These are phyloP conservation scores for Amiota mariae DNA, from an alignment of 2,888 invertebrate genomes.

Conservation along the genomic window DNA sequence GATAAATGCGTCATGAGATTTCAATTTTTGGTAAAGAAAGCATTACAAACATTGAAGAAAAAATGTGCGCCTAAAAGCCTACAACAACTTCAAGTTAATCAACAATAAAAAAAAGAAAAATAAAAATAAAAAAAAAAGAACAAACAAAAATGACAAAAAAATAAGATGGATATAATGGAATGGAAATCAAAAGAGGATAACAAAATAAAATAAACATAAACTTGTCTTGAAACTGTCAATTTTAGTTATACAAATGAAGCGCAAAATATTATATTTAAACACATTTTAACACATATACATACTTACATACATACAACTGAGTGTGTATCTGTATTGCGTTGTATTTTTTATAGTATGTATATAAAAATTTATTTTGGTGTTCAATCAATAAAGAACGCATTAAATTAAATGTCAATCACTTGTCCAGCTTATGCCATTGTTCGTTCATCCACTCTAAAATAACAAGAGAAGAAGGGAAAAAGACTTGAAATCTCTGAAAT, in stretches of 20 bases:
- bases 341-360: neutral
- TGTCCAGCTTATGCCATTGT: neutral
- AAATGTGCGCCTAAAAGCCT: too few species aligned
- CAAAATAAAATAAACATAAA: neutral
- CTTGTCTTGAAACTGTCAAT: conserved; percentile 19
- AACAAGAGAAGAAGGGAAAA: neutral
- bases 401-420: conserved; percentile 24
- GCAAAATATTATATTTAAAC: neutral
- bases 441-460: too few species aligned
- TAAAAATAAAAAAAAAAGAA: neutral
- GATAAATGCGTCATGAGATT: too few species aligned
- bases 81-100: too few species aligned
- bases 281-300: too few species aligned
- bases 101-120: neutral
- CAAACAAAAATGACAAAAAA: neutral
- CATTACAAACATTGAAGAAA: too few species aligned
- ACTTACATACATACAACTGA: too few species aligned
- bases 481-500: neutral
- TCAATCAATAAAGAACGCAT: conserved; percentile 15
- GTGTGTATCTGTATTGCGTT: neutral
- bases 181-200: neutral
- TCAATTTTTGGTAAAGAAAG: too few species aligned
- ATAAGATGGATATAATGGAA: neutral
- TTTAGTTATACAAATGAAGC: conserved; percentile 6
- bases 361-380: neutral